These are phyloP conservation scores for Agriopis aurantiaria DNA, from an alignment of 2,888 invertebrate genomes.

Conservation along the genomic window DNA sequence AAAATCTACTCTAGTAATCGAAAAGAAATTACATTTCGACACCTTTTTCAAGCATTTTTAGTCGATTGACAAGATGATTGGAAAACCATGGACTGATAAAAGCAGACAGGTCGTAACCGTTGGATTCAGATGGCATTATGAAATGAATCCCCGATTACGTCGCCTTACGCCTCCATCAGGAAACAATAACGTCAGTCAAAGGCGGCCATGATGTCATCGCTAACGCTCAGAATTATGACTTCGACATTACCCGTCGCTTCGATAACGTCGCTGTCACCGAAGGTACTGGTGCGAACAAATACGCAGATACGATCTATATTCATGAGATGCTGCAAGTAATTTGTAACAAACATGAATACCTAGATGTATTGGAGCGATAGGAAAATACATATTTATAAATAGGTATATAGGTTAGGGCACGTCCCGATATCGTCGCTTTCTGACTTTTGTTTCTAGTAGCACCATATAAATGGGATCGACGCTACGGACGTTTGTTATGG, in stretches of 20 bases:
- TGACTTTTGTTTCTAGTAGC: conserved; percentile 29
- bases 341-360: conserved; percentile 41
- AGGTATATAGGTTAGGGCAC: conserved; percentile 11
- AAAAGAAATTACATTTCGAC: conserved; percentile 3
- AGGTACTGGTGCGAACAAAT: conserved; percentile 52
- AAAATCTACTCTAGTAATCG: neutral
- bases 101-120: conserved; percentile 19
- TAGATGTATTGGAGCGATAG: conserved; percentile 34
- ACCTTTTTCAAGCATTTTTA: neutral
- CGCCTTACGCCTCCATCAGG: conserved; percentile 32
- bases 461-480: conserved; percentile 23
- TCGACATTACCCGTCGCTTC: conserved; percentile 52
- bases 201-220: conserved; percentile 51
- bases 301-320: conserved; percentile 58
- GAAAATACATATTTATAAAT: conserved; percentile 34
- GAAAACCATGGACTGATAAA: conserved; percentile 10
- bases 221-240: conserved; percentile 52
- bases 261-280: conserved; percentile 53
- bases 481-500: conserved; percentile 30
- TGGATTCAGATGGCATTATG: conserved; percentile 25
- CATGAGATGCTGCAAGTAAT: conserved; percentile 56
- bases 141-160: conserved; percentile 31
- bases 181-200: conserved; percentile 45
- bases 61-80: conserved; percentile 10
- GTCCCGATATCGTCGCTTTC: conserved; percentile 7